Base-by-base conservation (phyloP, 2,113 vertebrate species). In the Jacana jacana region DNA sequence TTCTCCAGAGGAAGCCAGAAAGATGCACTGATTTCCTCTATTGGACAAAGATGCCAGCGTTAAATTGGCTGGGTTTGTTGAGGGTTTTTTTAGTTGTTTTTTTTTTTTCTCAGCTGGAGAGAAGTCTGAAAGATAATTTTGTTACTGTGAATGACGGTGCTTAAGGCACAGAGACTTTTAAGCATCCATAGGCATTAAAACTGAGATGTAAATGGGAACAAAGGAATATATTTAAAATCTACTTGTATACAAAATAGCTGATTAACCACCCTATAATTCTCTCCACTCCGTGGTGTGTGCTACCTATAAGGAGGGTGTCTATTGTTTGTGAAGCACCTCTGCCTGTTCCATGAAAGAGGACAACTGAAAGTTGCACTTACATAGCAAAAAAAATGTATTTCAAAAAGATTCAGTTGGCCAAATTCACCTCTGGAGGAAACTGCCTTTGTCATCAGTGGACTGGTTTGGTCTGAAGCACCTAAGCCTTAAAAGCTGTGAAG, bases 121-220 rank as follows among this genome's bases (percentile, higher is more conserved):
- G 27, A 91, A 89, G 27, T 65, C 52, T 65, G 63, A 66, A 83
- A 78, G 51, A 76, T 35, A 25, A 64, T 83, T 93, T 88, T 84
- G n/a, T 77, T 61, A 61, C 44, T 88, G 57, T 52, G 61, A 94
- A 84, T 82, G 86, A 46, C 64, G 91, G 40, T 94, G 22, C 5
- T 86, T 75, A 91, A 95, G 37, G 68, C 37, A 92, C 37, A 92
- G 24, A 96, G 8, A 82, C 18, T 35, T 93, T 82, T 85, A 77
- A 84, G 18, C 31, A 81, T 31, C 17, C 58, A 46, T 90, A 86
- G 71, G 68, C 44, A 82, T 89, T 83, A 87, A 72, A 92, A 48
- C 18, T 77, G 63, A 78, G 9, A 88, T 52, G 49, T 65, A 91
- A 76, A 81, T 81, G 39, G 27, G 16, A 93, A 88, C 4, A 66